Evolutionary conservation across 2,888 invertebrate genomes (phyloP).

Genomic region (Drosophila melanosoma): DNA sequence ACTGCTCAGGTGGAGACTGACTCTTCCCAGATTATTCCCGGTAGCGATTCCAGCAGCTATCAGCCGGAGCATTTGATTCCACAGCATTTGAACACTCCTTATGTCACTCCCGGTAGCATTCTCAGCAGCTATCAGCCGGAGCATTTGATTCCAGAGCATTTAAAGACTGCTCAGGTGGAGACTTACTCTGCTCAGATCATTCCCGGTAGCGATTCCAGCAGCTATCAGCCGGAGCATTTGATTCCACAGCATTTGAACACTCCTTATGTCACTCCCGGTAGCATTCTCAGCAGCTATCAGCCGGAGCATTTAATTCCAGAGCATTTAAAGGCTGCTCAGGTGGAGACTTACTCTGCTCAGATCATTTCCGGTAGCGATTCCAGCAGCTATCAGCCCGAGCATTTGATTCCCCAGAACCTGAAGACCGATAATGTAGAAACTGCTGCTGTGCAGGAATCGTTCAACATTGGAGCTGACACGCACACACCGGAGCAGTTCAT

Average conservation of each 20-base stretch:
- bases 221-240: constrained; percentile 36
- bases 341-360: background rate
- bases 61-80: constrained; percentile 44
- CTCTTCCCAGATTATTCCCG: background rate
- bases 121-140: constrained; percentile 48
- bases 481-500: background rate
- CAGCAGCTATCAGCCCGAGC: constrained; percentile 41
- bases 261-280: constrained; percentile 5
- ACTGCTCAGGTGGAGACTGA: background rate
- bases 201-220: constrained; percentile 35
- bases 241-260: constrained; percentile 11
- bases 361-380: constrained; percentile 22
- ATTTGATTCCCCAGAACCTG: constrained; percentile 36
- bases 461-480: constrained; percentile 1
- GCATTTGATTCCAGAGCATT: constrained; percentile 14
- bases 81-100: background rate
- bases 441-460: background rate
- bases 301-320: constrained; percentile 28
- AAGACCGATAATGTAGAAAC: background rate
- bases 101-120: constrained; percentile 28
- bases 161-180: no score
- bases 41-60: no score
- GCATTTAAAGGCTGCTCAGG: background rate
- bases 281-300: constrained; percentile 39
- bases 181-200: background rate